Conservation (phyloP, 37 sponge, comb jelly and placozoan species). For the Tethya wilhelma region DNA sequence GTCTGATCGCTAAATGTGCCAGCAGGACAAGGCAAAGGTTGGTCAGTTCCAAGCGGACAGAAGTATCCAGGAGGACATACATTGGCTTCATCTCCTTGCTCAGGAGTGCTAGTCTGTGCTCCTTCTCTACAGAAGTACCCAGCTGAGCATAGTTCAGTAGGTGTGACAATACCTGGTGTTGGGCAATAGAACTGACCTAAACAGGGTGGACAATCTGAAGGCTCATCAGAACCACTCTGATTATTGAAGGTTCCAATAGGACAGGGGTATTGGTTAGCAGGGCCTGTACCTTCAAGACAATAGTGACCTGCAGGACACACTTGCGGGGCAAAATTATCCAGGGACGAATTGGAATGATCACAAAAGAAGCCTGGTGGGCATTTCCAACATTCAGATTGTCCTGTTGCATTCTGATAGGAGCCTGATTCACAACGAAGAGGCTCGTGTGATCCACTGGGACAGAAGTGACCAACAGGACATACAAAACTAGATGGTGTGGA, state of each 20-base stretch:
- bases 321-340: neutral
- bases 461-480: slow-evolving; percentile 4
- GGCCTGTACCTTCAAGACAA: neutral
- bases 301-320: neutral
- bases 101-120: neutral
- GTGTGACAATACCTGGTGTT: too few relatives aligned
- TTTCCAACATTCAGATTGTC: neutral
- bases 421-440: neutral
- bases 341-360: too few relatives aligned
- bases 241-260: slow-evolving; percentile 12
- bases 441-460: neutral
- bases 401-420: neutral
- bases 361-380: too few relatives aligned
- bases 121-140: neutral
- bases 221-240: neutral
- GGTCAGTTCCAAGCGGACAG: neutral
- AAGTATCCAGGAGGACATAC: neutral
- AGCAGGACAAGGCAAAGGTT: slow-evolving; percentile 6
- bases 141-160: neutral
- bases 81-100: neutral
- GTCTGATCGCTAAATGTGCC: slow-evolving; percentile 2
- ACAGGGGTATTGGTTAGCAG: neutral
- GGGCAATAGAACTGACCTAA: neutral
- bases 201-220: neutral
- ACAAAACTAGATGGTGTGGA: too few relatives aligned